Conservation (phyloP, 2,797 vertebrate genomes). For the Tokudaia tokunoshimensis region DNA sequence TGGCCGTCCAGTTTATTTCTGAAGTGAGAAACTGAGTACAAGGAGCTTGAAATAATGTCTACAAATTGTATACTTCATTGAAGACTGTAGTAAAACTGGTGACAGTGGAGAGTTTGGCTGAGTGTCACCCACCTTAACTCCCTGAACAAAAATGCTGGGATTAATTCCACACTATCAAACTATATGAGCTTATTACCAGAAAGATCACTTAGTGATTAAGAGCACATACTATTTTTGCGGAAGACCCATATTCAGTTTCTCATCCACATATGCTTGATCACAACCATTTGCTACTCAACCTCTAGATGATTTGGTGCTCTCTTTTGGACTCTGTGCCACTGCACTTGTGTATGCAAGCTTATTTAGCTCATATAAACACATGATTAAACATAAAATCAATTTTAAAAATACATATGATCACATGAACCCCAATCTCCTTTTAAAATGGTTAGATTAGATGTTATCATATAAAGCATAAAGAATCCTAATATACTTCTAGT, state of each 20-base stretch:
- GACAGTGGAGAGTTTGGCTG: neutral
- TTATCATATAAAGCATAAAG: slow-evolving; percentile 8
- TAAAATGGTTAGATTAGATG: slow-evolving; percentile 3
- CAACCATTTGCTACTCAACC: neutral
- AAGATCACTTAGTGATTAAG: neutral
- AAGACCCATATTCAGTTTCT: neutral
- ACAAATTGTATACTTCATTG: neutral
- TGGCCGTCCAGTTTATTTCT: slow-evolving; percentile 17
- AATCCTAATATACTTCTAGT: neutral
- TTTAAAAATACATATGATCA: neutral
- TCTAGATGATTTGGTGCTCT: neutral
- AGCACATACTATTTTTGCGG: neutral
- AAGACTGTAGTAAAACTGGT: neutral
- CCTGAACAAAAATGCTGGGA: neutral
- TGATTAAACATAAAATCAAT: neutral
- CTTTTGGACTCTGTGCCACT: neutral
- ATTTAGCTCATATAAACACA: neutral
- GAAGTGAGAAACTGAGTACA: neutral
- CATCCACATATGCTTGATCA: too few species aligned
- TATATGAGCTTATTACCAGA: neutral
- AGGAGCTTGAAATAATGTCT: neutral
- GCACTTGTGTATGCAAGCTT: neutral
- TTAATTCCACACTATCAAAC: neutral
- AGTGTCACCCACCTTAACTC: neutral
- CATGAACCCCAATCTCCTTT: neutral